These are phyloP conservation scores for Vidua chalybeata DNA, from an alignment of 2,113 vertebrate genomes.

Conservation along the genomic window DNA sequence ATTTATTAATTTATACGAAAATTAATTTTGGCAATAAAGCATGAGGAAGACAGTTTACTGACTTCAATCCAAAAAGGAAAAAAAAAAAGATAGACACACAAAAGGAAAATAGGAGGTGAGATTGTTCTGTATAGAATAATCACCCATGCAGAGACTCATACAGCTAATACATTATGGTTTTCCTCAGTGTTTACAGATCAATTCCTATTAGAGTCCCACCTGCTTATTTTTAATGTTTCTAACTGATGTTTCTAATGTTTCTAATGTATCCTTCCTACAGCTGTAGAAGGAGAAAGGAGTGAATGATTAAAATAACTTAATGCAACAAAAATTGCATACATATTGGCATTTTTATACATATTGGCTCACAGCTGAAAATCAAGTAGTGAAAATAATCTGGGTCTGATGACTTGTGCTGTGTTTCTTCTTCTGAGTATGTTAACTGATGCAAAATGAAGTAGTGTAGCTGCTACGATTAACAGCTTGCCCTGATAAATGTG, in stretches of 20 bases:
- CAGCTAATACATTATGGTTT: background rate
- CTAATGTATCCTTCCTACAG: background rate
- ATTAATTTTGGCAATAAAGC: background rate
- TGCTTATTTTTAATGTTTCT: background rate
- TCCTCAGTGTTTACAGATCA: background rate
- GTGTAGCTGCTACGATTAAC: background rate
- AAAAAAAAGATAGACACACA: rapidly evolving
- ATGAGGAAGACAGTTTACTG: background rate
- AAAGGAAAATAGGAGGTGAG: background rate
- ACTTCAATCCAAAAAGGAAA: background rate
- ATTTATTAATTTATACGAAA: background rate
- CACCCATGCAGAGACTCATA: background rate
- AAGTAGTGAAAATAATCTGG: background rate
- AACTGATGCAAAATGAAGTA: background rate
- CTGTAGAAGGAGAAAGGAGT: background rate
- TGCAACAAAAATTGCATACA: background rate
- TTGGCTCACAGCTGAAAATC: background rate
- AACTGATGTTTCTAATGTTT: background rate
- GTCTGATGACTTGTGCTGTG: background rate
- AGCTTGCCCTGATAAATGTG: background rate
- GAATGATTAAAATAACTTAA: background rate
- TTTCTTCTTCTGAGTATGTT: background rate
- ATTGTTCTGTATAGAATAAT: background rate
- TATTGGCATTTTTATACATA: background rate
- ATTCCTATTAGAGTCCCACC: background rate